Evolutionary conservation across 2,113 vertebrate genomes (phyloP).

Genomic region (Hemicordylus capensis): DNA sequence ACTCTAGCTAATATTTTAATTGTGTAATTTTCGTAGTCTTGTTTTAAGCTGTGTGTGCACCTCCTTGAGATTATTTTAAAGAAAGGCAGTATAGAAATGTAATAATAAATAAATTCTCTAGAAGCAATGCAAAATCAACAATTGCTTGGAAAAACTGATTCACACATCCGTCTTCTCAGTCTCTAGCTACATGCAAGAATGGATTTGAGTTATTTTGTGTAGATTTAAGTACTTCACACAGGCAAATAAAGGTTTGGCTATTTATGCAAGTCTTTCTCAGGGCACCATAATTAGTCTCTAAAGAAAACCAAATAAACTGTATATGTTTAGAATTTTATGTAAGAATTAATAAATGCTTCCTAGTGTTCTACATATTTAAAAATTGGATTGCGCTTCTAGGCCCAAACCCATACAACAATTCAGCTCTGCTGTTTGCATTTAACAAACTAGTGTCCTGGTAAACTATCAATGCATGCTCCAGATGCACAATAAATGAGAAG

Average conservation of each 20-base stretch:
- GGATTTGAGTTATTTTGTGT: neutral
- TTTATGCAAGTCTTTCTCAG: neutral
- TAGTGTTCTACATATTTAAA: neutral
- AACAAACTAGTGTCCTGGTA: neutral
- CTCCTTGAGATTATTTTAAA: too few relatives aligned
- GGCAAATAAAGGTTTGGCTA: neutral
- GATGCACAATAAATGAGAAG: too few relatives aligned
- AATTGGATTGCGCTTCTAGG: neutral
- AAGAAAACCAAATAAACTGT: neutral
- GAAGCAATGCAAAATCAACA: neutral
- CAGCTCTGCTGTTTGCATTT: neutral
- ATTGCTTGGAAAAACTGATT: conserved; percentile 5
- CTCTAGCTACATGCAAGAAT: neutral
- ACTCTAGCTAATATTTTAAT: too few relatives aligned
- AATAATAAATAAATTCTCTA: too few relatives aligned
- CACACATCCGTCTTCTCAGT: neutral
- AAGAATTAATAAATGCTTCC: too few relatives aligned
- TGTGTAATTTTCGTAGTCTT: too few relatives aligned
- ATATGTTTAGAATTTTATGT: neutral
- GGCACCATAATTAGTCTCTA: neutral
- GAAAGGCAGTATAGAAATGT: too few relatives aligned
- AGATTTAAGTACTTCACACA: neutral
- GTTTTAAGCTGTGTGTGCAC: too few relatives aligned
- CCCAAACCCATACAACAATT: neutral
- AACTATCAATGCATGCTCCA: neutral